Base-by-base conservation (phyloP, 2,797 vertebrate species). In the Takifugu ocellatus region DNA sequence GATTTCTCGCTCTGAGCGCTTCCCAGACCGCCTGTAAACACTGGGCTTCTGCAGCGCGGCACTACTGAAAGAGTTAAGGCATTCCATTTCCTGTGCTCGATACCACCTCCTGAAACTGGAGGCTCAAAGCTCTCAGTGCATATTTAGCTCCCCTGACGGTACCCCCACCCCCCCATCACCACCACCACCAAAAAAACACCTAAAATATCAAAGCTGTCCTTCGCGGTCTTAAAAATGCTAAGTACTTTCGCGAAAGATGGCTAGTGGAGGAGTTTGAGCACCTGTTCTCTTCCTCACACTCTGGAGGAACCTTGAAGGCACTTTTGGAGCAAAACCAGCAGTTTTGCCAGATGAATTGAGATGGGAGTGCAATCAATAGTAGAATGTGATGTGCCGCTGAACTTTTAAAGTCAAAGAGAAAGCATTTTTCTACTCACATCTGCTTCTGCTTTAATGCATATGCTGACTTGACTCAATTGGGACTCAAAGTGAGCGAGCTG, bases 261-360 rank as follows among this genome's bases (percentile, higher is more conserved):
- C 83, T 84, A 81, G 78, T 84, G 52, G 72, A 65, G 66, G 71
- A 82, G 81, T 81, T 50, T 59, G 27, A 88, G 87, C 88, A 91
- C 84, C 83, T 77, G 72, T 72, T 68, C 68, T 70, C 66, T 31
- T 49, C 31, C 79, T 83, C 76, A 60, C 59, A 56, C 66, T 70
- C 58, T 58, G 83, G 84, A 89, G 86, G 83, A 87, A 87, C 84
- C 83, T 85, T 74, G 74, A 92, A 92, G 91, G 91, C 91, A 92
- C 91, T 92, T 92, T 87, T 86, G 74, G 87, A 83, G 88, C 88
- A 90, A 89, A 91, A 89, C 81, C 72, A 63, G 57, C 57, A 43
- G 82, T 87, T 88, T 84, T 84, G 89, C 91, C 46, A 54, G 63
- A 77, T 83, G 78, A 91, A 83, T 85, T 81, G 64, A 84, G 71